Evolutionary conservation across 2,888 invertebrate genomes (phyloP).

Genomic region (Platycnemis pennipes): DNA sequence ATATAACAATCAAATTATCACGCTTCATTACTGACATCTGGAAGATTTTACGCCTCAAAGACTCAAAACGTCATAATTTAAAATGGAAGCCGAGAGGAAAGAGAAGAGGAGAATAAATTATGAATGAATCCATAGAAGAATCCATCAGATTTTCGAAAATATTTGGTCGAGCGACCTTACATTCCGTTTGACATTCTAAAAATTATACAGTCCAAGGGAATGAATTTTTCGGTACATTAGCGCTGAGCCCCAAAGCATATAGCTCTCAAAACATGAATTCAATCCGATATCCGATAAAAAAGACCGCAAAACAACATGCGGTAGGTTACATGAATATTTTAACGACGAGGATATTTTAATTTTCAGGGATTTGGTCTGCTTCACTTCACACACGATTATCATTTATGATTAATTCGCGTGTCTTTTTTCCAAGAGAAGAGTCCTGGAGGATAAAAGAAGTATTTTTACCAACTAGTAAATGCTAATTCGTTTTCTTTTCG

Average conservation of each 20-base stretch:
- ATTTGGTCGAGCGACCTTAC: not conserved
- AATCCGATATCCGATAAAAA: not conserved
- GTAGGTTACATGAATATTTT: not conserved
- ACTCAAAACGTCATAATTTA: not conserved
- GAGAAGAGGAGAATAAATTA: not conserved
- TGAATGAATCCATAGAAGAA: not conserved
- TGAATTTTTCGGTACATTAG: not conserved
- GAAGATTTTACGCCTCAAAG: not conserved
- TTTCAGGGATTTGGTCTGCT: too few relatives aligned
- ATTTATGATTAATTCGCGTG: too few relatives aligned
- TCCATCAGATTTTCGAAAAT: not conserved
- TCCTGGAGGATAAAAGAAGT: too few relatives aligned
- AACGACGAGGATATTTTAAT: too few relatives aligned
- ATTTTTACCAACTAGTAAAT: too few relatives aligned
- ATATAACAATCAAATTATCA: not conserved
- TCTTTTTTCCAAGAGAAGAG: too few relatives aligned
- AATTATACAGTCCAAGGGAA: not conserved
- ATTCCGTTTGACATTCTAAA: not conserved
- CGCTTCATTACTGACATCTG: slow-evolving; percentile 25
- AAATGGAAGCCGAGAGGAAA: not conserved
- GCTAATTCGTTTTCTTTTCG: too few relatives aligned
- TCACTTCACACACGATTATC: too few relatives aligned
- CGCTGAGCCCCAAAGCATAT: not conserved
- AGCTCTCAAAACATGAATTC: not conserved
- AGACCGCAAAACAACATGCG: not conserved